Conservation (phyloP, 2,888 invertebrate genomes). For the Amiota minor region DNA sequence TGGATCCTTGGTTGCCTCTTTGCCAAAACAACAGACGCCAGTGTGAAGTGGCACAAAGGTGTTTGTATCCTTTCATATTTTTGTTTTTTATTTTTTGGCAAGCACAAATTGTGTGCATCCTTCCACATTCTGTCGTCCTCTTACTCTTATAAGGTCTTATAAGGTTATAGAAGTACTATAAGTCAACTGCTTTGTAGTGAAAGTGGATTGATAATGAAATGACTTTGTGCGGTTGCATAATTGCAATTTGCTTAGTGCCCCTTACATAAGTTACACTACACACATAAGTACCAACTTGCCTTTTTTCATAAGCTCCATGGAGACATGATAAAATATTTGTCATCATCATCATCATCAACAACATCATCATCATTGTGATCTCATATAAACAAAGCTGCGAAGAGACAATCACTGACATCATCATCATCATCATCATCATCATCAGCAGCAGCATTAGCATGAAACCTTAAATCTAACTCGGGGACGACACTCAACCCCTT, state of each 20-base stretch:
- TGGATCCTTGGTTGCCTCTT: too few relatives aligned
- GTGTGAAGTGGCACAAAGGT: too few relatives aligned
- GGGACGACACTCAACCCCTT: too few relatives aligned
- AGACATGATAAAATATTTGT: conserved; percentile 16
- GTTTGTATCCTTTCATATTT: too few relatives aligned
- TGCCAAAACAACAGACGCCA: too few relatives aligned
- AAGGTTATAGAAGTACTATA: too few relatives aligned
- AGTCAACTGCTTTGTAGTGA: too few relatives aligned
- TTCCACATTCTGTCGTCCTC: conserved; percentile 21
- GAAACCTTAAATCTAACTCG: neutral
- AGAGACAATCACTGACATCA: neutral
- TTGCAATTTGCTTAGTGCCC: conserved; percentile 11
- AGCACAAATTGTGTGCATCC: too few relatives aligned
- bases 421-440: conserved; percentile 1
- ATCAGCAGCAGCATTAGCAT: conserved; percentile 2
- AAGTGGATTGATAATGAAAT: too few relatives aligned
- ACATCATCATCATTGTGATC: conserved; percentile 6
- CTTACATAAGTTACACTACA: neutral
- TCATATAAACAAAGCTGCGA: too few relatives aligned
- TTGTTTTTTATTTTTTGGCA: conserved; percentile 4
- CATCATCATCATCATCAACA: conserved; percentile 18
- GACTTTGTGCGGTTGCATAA: conserved; percentile 21
- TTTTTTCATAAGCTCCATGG: neutral
- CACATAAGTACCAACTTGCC: neutral
- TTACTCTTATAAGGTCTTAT: neutral